Conservation (phyloP, 2,113 vertebrate species). For the Sciurus niger region DNA sequence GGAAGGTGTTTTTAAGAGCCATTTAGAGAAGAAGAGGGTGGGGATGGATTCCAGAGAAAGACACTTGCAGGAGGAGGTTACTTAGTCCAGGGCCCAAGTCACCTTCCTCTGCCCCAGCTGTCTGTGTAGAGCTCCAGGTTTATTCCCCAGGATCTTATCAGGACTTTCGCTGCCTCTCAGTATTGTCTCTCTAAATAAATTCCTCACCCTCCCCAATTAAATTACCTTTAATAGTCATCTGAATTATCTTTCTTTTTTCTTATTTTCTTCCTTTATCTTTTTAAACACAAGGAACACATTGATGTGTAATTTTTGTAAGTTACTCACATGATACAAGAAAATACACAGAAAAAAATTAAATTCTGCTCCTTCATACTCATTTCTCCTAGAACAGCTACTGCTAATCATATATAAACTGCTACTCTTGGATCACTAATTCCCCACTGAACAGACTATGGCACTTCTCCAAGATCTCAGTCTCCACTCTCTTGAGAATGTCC, state of each 20-base stretch:
- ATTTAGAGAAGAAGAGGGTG: too few species aligned
- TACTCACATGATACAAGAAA: neutral
- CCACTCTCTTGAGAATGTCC: neutral
- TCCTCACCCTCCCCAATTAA: neutral
- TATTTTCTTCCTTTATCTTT: too few species aligned
- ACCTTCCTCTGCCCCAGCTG: too few species aligned
- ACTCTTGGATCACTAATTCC: neutral
- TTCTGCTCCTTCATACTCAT: neutral
- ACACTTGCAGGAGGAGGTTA: too few species aligned
- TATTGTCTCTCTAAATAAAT: neutral
- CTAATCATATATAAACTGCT: neutral
- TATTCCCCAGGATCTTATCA: neutral
- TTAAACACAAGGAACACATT: too few species aligned
- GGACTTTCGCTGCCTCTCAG: neutral
- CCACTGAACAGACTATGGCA: neutral
- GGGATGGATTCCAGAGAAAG: too few species aligned
- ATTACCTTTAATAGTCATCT: neutral
- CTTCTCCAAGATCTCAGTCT: neutral
- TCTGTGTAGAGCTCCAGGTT: neutral
- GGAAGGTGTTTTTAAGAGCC: too few species aligned
- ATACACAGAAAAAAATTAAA: neutral
- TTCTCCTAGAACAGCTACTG: neutral
- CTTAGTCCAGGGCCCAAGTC: too few species aligned
- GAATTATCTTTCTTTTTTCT: neutral
- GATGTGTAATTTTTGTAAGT: conserved; percentile 7